phyloP scores from a whole-genome alignment of 2,888 invertebrate species.

The Drosophila trichaetosa region DNA sequence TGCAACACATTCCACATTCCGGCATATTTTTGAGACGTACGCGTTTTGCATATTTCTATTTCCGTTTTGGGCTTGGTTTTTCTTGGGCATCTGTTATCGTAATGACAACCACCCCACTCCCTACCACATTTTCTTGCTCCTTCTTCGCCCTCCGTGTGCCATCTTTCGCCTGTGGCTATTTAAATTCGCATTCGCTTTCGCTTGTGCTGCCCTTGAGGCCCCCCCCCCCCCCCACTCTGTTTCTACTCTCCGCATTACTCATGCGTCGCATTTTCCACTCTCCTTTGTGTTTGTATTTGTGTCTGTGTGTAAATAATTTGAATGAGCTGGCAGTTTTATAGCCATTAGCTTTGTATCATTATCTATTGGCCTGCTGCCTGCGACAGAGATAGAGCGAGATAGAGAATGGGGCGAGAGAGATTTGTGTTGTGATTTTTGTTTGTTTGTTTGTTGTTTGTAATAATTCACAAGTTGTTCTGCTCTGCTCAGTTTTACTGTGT shows the following conservation, averaged over 20 bases:
- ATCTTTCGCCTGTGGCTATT: slow-evolving; percentile 49
- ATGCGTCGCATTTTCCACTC: slow-evolving; percentile 43
- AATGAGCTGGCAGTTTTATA: slow-evolving; percentile 55
- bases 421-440: slow-evolving; percentile 31
- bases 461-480: not conserved
- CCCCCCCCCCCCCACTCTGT: not conserved
- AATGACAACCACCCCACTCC: slow-evolving; percentile 37
- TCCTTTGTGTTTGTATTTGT: not conserved
- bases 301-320: slow-evolving; percentile 49
- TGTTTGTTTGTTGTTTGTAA: not conserved
- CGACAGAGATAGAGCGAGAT: not conserved
- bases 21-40: slow-evolving; percentile 33
- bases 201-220: slow-evolving; percentile 65
- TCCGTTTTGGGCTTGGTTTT: not conserved
- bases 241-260: slow-evolving; percentile 55
- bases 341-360: slow-evolving; percentile 58
- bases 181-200: slow-evolving; percentile 63
- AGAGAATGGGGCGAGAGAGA: not conserved
- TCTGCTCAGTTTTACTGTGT: not conserved
- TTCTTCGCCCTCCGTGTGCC: not conserved
- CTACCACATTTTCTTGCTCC: not conserved
- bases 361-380: slow-evolving; percentile 30
- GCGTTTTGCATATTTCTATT: slow-evolving; percentile 39
- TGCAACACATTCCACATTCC: slow-evolving; percentile 68
- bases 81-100: slow-evolving; percentile 34